Conservation (phyloP, 2,113 vertebrate species). For the Piaya cayana region DNA sequence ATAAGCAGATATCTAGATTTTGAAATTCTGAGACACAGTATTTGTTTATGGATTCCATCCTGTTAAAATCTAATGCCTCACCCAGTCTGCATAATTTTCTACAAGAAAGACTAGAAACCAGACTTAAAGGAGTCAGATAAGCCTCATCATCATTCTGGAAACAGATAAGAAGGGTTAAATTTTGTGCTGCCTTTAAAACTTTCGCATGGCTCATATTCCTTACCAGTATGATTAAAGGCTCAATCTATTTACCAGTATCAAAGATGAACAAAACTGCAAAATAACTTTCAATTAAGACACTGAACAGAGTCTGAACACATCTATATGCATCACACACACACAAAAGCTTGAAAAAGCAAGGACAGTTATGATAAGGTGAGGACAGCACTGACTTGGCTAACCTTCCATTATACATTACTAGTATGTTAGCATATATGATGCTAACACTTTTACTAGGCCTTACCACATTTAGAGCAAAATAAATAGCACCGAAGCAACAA, state of each 20-base stretch:
- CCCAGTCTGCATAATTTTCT: background rate
- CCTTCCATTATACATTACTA: background rate
- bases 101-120: background rate
- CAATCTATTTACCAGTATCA: background rate
- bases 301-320: background rate
- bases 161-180: background rate
- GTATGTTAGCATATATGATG: background rate
- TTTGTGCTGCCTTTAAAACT: background rate
- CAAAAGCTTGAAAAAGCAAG: background rate
- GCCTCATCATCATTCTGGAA: background rate
- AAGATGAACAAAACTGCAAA: background rate
- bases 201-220: background rate
- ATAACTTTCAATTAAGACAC: background rate
- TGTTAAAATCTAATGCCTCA: background rate
- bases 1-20: background rate
- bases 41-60: background rate
- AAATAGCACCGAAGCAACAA: background rate
- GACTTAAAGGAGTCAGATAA: background rate
- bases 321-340: background rate
- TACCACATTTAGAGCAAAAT: background rate
- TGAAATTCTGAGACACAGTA: background rate
- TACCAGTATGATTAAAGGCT: background rate
- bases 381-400: background rate
- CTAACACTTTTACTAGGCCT: background rate
- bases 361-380: background rate